Conservation (phyloP, 2,797 vertebrate genomes). For the Enteromius treurensis region DNA sequence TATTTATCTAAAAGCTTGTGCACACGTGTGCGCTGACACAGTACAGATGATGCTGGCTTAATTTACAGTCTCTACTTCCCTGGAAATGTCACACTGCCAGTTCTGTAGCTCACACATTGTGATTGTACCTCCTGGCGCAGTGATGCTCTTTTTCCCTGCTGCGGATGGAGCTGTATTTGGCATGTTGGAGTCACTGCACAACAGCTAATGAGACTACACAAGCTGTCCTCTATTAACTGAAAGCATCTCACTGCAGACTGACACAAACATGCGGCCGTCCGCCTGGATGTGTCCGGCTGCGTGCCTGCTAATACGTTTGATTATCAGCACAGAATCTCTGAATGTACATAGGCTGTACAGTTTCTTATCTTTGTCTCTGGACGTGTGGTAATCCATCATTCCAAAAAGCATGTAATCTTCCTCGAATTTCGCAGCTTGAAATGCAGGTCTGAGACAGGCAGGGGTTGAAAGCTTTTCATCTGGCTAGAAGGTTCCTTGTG, state of each 20-base stretch:
- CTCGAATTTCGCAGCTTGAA: not conserved
- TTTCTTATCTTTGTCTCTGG: slow-evolving; percentile 28
- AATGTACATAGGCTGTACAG: not conserved
- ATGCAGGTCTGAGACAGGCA: slow-evolving; percentile 27
- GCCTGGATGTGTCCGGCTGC: not conserved
- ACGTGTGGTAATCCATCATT: slow-evolving; percentile 26
- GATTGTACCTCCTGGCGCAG: slow-evolving; percentile 17
- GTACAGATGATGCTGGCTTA: slow-evolving; percentile 16
- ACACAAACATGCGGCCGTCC: not conserved
- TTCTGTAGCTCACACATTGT: slow-evolving; percentile 15
- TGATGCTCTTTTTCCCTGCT: slow-evolving; percentile 31
- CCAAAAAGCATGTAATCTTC: slow-evolving; percentile 34
- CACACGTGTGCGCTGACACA: slow-evolving; percentile 1
- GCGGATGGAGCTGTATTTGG: slow-evolving; percentile 31
- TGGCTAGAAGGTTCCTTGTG: slow-evolving; percentile 20
- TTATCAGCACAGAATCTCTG: not conserved
- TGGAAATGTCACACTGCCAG: slow-evolving; percentile 29
- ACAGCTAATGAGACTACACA: slow-evolving; percentile 40
- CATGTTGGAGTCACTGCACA: slow-evolving; percentile 34
- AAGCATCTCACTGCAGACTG: slow-evolving; percentile 33
- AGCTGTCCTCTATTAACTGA: slow-evolving; percentile 34
- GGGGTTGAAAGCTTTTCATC: slow-evolving; percentile 8
- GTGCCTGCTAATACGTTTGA: not conserved
- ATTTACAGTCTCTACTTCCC: slow-evolving; percentile 9
- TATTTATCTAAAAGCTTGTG: slow-evolving; percentile 11